Conservation (phyloP, 2,113 vertebrate species). For the Myiozetetes cayanensis region DNA sequence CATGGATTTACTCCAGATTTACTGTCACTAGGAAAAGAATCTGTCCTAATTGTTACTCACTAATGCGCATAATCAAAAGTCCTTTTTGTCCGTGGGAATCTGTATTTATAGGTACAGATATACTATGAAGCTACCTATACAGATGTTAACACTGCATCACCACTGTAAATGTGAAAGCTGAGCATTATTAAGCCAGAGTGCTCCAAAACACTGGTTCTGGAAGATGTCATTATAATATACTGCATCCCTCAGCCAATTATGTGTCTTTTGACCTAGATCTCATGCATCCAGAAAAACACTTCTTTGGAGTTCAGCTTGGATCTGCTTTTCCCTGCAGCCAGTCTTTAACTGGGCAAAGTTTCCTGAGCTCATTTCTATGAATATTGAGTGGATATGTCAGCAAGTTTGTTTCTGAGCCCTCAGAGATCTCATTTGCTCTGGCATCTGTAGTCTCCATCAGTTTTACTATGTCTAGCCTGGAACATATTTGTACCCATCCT, state of each 20-base stretch:
- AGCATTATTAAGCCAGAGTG: neutral
- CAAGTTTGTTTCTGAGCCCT: neutral
- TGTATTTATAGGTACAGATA: neutral
- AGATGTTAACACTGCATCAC: neutral
- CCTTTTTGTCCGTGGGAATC: neutral
- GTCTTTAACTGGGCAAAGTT: neutral
- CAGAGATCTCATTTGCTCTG: slow-evolving; percentile 33
- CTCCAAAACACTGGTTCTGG: neutral
- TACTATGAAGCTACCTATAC: neutral
- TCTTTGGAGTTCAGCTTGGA: neutral
- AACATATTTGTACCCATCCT: neutral
- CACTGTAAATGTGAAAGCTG: neutral
- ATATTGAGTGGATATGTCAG: slow-evolving; percentile 14
- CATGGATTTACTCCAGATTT: neutral
- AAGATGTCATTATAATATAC: neutral
- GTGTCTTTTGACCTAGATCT: neutral
- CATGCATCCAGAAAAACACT: neutral
- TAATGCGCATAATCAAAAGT: neutral
- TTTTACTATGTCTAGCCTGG: slow-evolving; percentile 4
- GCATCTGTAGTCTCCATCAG: neutral
- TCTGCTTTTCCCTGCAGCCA: neutral
- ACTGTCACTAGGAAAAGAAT: neutral
- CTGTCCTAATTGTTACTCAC: neutral
- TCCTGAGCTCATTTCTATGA: neutral
- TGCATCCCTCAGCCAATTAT: neutral